Evolutionary conservation across 2,797 vertebrate species (phyloP).

Genomic region (Macropus fuliginosus): DNA sequence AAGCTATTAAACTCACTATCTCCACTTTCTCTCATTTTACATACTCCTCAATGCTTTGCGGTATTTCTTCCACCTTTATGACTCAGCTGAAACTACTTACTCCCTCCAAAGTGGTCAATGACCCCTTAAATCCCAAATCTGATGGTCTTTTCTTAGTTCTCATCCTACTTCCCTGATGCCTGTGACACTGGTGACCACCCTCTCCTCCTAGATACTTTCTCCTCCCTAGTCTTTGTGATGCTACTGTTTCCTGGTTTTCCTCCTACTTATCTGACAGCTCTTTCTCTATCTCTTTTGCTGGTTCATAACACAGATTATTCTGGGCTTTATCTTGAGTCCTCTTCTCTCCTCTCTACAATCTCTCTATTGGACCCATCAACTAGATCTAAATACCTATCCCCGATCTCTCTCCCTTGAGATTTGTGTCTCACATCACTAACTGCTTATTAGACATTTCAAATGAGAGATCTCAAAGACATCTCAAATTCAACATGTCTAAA

Average conservation of each 20-base stretch:
- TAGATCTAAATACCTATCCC: background rate
- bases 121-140: background rate
- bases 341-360: background rate
- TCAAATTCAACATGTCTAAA: background rate
- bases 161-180: background rate
- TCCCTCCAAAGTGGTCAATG: background rate
- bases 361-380: background rate
- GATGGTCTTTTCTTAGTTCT: background rate
- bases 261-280: background rate
- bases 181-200: background rate
- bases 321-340: background rate
- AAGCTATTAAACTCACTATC: background rate
- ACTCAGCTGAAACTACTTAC: background rate
- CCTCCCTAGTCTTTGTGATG: background rate
- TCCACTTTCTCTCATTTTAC: background rate
- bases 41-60: background rate
- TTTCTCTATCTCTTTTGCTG: background rate
- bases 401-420: background rate
- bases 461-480: background rate
- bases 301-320: background rate
- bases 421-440: background rate
- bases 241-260: background rate
- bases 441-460: background rate
- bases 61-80: background rate
- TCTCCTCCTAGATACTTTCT: background rate